These are phyloP conservation scores for Eulemur mongoz DNA, from an alignment of 2,797 vertebrate species.

Conservation along the genomic window DNA sequence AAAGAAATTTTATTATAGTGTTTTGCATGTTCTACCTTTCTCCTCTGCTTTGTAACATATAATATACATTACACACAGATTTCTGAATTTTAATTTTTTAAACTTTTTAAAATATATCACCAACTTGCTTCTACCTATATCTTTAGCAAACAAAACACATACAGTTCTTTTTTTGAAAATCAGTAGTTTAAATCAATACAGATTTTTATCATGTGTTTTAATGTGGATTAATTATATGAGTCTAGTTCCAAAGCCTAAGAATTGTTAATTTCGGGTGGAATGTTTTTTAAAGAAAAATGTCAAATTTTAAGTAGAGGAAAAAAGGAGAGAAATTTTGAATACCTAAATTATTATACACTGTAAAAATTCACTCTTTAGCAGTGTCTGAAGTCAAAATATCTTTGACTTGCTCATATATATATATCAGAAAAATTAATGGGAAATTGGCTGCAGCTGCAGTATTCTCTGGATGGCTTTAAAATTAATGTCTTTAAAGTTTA, in stretches of 20 bases:
- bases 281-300: conserved; percentile 32
- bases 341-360: background rate
- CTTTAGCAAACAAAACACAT: conserved; percentile 24
- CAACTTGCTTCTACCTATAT: conserved; percentile 23
- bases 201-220: conserved; percentile 39
- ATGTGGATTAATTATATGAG: conserved; percentile 37
- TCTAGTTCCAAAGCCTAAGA: conserved; percentile 9
- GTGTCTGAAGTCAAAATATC: background rate
- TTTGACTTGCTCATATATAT: background rate
- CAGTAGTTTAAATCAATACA: background rate
- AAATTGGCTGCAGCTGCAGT: background rate
- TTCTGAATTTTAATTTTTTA: conserved; percentile 38
- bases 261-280: conserved; percentile 30
- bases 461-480: conserved; percentile 30
- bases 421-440: background rate
- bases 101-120: background rate
- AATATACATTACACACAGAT: conserved; percentile 20
- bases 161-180: conserved; percentile 9
- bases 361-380: background rate
- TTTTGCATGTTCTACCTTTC: conserved; percentile 42
- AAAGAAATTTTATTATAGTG: background rate
- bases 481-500: conserved; percentile 38
- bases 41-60: conserved; percentile 18
- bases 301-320: conserved; percentile 6
- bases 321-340: background rate